Base-by-base conservation (phyloP, 2,797 vertebrate species). In the Eupleurogrammus muticus region DNA sequence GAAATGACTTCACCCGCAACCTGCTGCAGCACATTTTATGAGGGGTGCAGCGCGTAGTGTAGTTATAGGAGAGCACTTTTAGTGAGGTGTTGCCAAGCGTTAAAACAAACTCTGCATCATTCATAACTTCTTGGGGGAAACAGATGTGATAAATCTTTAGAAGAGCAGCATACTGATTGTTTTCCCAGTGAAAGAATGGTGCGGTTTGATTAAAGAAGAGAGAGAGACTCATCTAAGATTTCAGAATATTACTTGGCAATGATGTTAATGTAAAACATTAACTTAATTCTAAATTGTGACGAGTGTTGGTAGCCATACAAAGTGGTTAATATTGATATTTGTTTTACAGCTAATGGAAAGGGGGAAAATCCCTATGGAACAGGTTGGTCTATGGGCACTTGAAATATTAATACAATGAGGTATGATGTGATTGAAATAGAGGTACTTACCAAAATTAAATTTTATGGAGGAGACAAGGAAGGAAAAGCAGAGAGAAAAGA, bases 61-160 rank as follows among this genome's bases (percentile, higher is more conserved):
- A 17, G 48, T 68, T 36, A 32, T 44, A 74, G 78, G 42, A 40
- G 21, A 62, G 55, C 23, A 36, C 28, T 72, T 70, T 20, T 24
- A 50, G 12, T 17, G 16, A 34, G 19, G 38, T 57, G 60, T 35
- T 5, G 1, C 9, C 13, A 0, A 56, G 54, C 32, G 36, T 74
- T 67, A 70, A 60, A 75, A 73, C 36, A 70, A 60, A 62, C 64
- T 59, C 46, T 70, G 56, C 68, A 69, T 79, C 59, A 59, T 75
- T 75, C 73, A 73, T 65, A 63, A 61, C 52, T 65, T 73, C 21
- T 66, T 17, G 20, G 0, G n/a, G 20, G 21, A 66, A 77, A 66
- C 50, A 17, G 12, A 48, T 46, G 10, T 52, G 63, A 81, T 80
- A 57, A 68, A 78, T 72, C 42, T 55, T 53, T 54, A 0, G 1